Conservation (phyloP, 2,888 invertebrate species). For the Drosophila demipolita region DNA sequence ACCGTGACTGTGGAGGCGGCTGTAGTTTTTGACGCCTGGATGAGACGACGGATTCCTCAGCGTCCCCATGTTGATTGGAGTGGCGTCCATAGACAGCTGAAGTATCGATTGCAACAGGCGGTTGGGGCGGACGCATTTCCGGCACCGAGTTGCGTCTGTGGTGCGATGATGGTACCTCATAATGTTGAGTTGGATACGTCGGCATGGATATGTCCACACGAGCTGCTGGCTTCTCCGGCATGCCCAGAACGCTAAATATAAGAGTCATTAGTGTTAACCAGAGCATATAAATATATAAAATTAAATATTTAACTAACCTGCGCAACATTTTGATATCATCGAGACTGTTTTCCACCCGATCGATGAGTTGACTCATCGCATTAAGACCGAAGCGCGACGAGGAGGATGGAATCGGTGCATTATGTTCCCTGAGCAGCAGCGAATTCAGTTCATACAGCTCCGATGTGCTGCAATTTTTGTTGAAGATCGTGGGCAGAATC, state of each 20-base stretch:
- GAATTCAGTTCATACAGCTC: constrained; percentile 57
- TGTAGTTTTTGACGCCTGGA: constrained; percentile 87
- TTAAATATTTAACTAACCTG: constrained; percentile 29
- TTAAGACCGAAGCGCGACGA: background rate
- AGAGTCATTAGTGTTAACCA: background rate
- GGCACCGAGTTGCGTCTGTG: constrained; percentile 45
- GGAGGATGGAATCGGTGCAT: constrained; percentile 26
- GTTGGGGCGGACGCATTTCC: constrained; percentile 37
- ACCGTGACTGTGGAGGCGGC: constrained; percentile 29
- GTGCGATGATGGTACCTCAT: constrained; percentile 12
- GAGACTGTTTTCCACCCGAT: constrained; percentile 39
- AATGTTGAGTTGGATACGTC: constrained; percentile 12
- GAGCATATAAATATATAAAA: background rate
- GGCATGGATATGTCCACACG: background rate
- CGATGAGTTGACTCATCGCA: constrained; percentile 45
- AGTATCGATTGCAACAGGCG: constrained; percentile 20
- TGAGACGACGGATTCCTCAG: constrained; percentile 86
- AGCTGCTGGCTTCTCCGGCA: constrained; percentile 20
- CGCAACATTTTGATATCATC: constrained; percentile 46
- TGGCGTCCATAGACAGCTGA: constrained; percentile 86
- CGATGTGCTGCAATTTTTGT: constrained; percentile 41
- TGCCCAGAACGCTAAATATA: constrained; percentile 40
- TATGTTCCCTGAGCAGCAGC: constrained; percentile 40
- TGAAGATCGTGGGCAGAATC: constrained; percentile 60
- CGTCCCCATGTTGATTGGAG: constrained; percentile 83